phyloP scores from a whole-genome alignment of 2,113 vertebrate species.

The Nansenia antarctica region DNA sequence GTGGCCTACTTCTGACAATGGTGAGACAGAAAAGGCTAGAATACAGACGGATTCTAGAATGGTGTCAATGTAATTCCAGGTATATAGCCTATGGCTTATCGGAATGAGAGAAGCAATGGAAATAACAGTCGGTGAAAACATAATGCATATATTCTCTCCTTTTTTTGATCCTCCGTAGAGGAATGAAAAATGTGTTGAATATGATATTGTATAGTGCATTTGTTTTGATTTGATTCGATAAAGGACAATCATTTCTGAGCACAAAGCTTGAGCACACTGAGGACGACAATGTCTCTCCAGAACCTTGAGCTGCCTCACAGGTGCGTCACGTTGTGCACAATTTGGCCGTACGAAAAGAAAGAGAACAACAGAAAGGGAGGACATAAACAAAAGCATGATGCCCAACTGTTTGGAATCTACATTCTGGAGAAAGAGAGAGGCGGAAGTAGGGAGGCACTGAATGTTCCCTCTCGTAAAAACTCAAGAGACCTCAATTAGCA shows the following conservation, averaged over 20 bases:
- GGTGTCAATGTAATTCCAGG: conserved; percentile 35
- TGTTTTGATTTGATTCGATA: conserved; percentile 20
- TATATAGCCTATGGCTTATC: conserved; percentile 28
- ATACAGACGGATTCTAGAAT: conserved; percentile 18
- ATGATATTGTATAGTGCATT: conserved; percentile 9
- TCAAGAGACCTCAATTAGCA: conserved; percentile 63
- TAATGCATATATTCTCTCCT: conserved; percentile 22
- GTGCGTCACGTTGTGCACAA: conserved; percentile 15
- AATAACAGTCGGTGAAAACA: conserved; percentile 8
- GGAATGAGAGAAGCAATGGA: conserved; percentile 17
- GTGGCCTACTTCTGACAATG: conserved; percentile 6
- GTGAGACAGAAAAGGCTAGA: no score
- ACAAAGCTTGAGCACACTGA: conserved; percentile 16
- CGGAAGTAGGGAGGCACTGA: neutral
- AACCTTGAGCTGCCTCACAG: conserved; percentile 52
- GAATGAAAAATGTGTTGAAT: neutral
- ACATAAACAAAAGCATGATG: neutral
- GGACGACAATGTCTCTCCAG: conserved; percentile 24
- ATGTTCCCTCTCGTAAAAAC: conserved; percentile 30
- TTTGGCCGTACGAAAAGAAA: conserved; percentile 17
- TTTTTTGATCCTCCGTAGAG: neutral
- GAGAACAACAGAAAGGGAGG: neutral
- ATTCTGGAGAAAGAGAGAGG: neutral
- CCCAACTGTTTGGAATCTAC: neutral
- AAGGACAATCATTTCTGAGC: conserved; percentile 20